Evolutionary conservation across 2,797 vertebrate genomes (phyloP).

Genomic region (Acanthurus leucopareius): DNA sequence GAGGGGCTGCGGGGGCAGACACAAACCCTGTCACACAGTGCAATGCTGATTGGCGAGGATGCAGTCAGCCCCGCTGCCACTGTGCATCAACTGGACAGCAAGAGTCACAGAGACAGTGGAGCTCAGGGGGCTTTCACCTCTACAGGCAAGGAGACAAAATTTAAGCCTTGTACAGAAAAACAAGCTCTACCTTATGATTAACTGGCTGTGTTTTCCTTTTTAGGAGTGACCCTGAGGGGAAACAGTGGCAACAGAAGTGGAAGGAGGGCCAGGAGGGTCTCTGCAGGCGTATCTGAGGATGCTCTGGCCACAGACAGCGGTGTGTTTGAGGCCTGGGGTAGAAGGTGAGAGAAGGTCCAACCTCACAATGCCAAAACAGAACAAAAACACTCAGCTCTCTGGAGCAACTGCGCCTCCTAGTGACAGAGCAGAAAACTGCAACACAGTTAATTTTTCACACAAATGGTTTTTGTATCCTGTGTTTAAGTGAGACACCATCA

Average conservation of each 20-base stretch:
- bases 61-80: slow-evolving; percentile 55
- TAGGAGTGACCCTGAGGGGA: slow-evolving; percentile 93
- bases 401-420: slow-evolving; percentile 42
- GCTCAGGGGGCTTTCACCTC: slow-evolving; percentile 81
- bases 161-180: background rate
- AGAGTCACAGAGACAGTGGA: slow-evolving; percentile 85
- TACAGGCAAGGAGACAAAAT: slow-evolving; percentile 71
- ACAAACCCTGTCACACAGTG: slow-evolving; percentile 68
- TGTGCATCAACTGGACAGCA: slow-evolving; percentile 84
- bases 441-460: background rate
- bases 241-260: slow-evolving; percentile 90
- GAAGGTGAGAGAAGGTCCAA: slow-evolving; percentile 85
- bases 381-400: slow-evolving; percentile 9
- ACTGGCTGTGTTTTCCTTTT: slow-evolving; percentile 10
- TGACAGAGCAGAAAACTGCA: slow-evolving; percentile 44
- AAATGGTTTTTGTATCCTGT: background rate
- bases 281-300: slow-evolving; percentile 93
- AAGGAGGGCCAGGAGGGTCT: slow-evolving; percentile 91
- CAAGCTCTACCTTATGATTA: background rate
- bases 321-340: slow-evolving; percentile 96
- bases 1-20: slow-evolving; percentile 90
- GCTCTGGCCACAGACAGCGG: slow-evolving; percentile 97
- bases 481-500: background rate
- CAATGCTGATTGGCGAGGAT: slow-evolving; percentile 81
- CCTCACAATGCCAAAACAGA: background rate